Percentiles rank a stretch among this genome's conserved stretches.
Evolutionary conservation across 2,888 invertebrate genomes (phyloP).

Genomic region (Hypercompe scribonia): DNA sequence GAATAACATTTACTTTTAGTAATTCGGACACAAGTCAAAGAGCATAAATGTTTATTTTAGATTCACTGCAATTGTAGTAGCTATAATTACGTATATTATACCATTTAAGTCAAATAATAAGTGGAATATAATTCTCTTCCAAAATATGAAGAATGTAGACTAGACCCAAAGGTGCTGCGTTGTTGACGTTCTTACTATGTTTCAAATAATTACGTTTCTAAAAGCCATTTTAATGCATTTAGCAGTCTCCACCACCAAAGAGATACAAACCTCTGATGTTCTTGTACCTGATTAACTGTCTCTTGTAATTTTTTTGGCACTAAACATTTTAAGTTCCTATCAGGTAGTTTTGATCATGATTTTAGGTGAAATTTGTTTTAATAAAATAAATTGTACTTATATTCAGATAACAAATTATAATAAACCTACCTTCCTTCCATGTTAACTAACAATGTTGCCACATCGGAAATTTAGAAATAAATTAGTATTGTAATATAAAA

Average conservation of each 20-base stretch:
- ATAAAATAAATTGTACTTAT: conserved; percentile 40
- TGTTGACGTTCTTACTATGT: not conserved
- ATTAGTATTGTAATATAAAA: conserved; percentile 40
- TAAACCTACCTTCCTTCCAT: conserved; percentile 23
- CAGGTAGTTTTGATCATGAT: conserved; percentile 1
- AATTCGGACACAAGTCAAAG: not conserved
- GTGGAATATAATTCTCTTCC: not conserved
- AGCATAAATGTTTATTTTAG: not conserved
- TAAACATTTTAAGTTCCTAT: conserved; percentile 33
- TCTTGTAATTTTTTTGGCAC: conserved; percentile 17
- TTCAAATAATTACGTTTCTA: not conserved
- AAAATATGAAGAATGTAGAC: not conserved
- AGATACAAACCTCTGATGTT: conserved; percentile 33
- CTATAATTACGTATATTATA: not conserved
- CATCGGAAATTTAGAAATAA: conserved; percentile 39
- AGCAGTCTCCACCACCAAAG: conserved; percentile 31
- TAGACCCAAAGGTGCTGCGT: not conserved
- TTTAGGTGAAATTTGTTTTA: conserved; percentile 21
- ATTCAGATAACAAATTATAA: conserved; percentile 23
- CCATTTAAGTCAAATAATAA: not conserved
- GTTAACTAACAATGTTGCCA: conserved; percentile 39
- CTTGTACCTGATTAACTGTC: conserved; percentile 48
- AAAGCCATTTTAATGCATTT: conserved; percentile 30
- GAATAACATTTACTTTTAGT: not conserved
- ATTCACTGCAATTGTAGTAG: not conserved